Evolutionary conservation across 1,140 invertebrate species (phyloP), one percentile per base, ranked within the genome.

Genomic region (Adelges cooleyi): DNA sequence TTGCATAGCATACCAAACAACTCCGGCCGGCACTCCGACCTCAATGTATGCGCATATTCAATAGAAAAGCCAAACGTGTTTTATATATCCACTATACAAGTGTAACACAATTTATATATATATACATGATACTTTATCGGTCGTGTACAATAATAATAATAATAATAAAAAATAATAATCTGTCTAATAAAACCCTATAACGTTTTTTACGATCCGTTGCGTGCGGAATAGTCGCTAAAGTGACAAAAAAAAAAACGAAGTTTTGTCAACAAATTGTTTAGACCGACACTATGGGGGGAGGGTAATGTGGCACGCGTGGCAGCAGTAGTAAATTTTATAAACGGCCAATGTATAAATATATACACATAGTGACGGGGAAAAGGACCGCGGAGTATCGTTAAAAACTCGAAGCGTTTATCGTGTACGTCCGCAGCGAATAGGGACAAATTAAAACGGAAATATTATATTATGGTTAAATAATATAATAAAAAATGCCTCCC

Each of bases 391-490:
- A 9, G 3, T 22, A 22, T 25, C 52, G 6, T 23, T 23, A 54
- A 40, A 42, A 15, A 56, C 20, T n/a, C 9, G 38, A 17, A 15
- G 53, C n/a, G 5, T 17, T 25, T 42, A 1, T n/a, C n/a, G 20
- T 20, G 29, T 4, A 20, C 9, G 29, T 1, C 10, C 42, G 36
- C 0, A 23, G 11, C 20, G 51, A 6, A 5, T n/a, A 38, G 3
- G 22, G 25, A 13, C 22, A 10, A 56, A 56, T 25, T 23, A 42
- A 42, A 56, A 17, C 22, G 38, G 20, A 56, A 25, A 25, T 42
- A 56, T 25, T 17, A 56, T 56, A 50, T 50, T 27, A 27, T 17
- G n/a, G n/a, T n/a, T n/a, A n/a, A n/a, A n/a, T n/a, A n/a, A n/a
- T n/a, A n/a, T n/a, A n/a, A n/a, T n/a, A n/a, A n/a, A n/a, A n/a